These are phyloP conservation scores for Hyppa rectilinea DNA, from an alignment of 2,888 invertebrate genomes.

Conservation along the genomic window DNA sequence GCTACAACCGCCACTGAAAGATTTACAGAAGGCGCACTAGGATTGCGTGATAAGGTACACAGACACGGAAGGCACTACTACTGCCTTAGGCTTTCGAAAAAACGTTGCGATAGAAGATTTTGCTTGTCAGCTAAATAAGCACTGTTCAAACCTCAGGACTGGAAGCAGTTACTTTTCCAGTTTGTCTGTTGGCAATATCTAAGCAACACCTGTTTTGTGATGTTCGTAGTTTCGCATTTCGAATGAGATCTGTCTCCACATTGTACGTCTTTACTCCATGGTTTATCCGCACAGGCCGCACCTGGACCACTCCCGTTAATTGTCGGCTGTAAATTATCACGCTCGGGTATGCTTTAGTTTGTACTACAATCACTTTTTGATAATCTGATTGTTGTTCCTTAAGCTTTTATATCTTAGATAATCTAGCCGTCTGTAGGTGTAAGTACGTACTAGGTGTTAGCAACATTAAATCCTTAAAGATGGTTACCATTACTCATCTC, in stretches of 20 bases:
- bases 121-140: constrained; percentile 2
- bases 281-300: constrained; percentile 33
- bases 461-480: background rate
- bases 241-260: background rate
- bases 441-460: background rate
- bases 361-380: constrained; percentile 16
- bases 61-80: background rate
- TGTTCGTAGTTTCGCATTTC: background rate
- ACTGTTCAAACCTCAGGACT: background rate
- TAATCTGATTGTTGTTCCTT: constrained; percentile 21
- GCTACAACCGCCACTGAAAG: constrained; percentile 1
- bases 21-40: constrained; percentile 37
- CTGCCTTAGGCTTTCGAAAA: background rate
- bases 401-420: constrained; percentile 16
- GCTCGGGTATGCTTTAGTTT: constrained; percentile 29
- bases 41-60: background rate
- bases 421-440: constrained; percentile 4
- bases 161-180: background rate
- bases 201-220: background rate
- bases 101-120: background rate
- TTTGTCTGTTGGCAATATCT: background rate
- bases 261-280: constrained; percentile 13
- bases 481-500: background rate
- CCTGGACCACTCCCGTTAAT: constrained; percentile 57
- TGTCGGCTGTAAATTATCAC: constrained; percentile 65